Evolutionary conservation across 2,797 vertebrate species (phyloP).

Genomic region (Cynopterus sphinx): DNA sequence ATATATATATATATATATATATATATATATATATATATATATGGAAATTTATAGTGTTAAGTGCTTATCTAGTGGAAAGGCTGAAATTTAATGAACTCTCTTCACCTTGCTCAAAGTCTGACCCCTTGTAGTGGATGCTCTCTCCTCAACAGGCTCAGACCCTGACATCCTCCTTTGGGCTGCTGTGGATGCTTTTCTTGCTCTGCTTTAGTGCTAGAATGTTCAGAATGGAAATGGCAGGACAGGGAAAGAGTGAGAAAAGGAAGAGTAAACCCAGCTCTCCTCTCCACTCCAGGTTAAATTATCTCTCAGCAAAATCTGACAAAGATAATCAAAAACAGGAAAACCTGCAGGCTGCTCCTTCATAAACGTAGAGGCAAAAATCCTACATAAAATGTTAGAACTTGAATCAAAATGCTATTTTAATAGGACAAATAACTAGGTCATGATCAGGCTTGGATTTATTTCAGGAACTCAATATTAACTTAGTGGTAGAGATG

Average conservation of each 20-base stretch:
- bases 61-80: not conserved
- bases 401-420: not conserved
- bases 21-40: not conserved
- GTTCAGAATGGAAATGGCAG: not conserved
- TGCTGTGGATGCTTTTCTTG: not conserved
- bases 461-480: slow-evolving; percentile 25
- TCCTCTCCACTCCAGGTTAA: not conserved
- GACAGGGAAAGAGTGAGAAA: not conserved
- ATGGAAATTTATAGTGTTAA: not conserved
- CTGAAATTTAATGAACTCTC: not conserved
- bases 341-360: not conserved
- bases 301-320: not conserved
- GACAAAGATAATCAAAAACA: not conserved
- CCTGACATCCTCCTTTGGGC: not conserved
- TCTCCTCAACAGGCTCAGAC: rapidly evolving
- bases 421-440: not conserved
- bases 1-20: no score
- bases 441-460: not conserved
- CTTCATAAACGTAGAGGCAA: not conserved
- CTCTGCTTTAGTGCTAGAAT: not conserved
- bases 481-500: slow-evolving; percentile 17
- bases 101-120: not conserved
- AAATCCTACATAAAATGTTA: not conserved
- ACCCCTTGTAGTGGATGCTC: not conserved
- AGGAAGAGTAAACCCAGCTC: not conserved